phyloP scores from a whole-genome alignment of 30 jellyfish, hydroid and myxozoan genomes.

The Aurelia aurita complex sp. Pacific region DNA sequence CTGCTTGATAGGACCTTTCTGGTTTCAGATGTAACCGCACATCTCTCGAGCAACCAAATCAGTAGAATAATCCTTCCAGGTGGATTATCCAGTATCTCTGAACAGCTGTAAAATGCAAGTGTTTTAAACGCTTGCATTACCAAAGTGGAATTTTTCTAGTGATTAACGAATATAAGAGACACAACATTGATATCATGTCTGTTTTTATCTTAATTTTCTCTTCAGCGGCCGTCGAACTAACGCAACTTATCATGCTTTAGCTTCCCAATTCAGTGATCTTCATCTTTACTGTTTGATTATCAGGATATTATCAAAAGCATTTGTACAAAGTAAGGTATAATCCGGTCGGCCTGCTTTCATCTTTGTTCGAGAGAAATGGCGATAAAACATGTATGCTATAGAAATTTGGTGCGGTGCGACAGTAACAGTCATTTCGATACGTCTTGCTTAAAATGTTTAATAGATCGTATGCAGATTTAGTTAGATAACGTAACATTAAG shows the following conservation, averaged over 20 bases:
- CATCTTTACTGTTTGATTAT: constrained; percentile 52
- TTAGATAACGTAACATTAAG: constrained; percentile 34
- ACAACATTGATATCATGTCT: constrained; percentile 38
- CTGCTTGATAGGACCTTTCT: too few relatives aligned
- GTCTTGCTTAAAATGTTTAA: constrained; percentile 34
- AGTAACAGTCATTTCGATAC: constrained; percentile 39
- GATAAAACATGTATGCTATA: constrained; percentile 25
- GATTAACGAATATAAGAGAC: constrained; percentile 15
- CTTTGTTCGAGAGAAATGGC: constrained; percentile 22
- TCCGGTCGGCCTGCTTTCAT: constrained; percentile 39
- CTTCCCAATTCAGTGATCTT: constrained; percentile 38
- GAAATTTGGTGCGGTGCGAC: constrained; percentile 66
- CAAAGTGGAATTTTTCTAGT: background rate
- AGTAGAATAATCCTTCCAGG: too few relatives aligned
- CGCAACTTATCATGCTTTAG: constrained; percentile 37
- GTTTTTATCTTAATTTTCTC: constrained; percentile 36
- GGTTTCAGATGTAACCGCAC: too few relatives aligned
- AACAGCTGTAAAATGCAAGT: constrained; percentile 5
- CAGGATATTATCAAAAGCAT: constrained; percentile 19
- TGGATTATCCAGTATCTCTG: too few relatives aligned
- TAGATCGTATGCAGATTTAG: constrained; percentile 28
- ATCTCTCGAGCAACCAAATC: too few relatives aligned
- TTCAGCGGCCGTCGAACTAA: constrained; percentile 43
- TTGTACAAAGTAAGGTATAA: constrained; percentile 10
- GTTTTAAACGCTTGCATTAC: background rate